Conservation (phyloP, 2,113 vertebrate genomes). For the Spizaetus ornatus region DNA sequence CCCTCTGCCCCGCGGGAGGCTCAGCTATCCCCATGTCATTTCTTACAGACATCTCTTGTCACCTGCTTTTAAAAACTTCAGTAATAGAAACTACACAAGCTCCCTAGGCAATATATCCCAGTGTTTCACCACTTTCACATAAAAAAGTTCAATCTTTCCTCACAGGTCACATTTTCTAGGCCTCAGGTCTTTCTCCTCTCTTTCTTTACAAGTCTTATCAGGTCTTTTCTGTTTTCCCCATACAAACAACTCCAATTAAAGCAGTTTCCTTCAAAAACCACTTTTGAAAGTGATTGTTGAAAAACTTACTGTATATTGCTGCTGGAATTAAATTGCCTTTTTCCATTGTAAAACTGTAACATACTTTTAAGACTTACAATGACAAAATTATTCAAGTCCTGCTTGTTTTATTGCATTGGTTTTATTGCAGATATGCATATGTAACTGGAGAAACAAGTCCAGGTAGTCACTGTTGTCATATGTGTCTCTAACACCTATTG, state of each 20-base stretch:
- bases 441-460: background rate
- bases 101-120: background rate
- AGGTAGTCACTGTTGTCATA: background rate
- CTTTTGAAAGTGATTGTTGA: background rate
- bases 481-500: background rate
- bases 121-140: background rate
- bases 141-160: background rate
- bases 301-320: background rate
- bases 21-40: slow-evolving; percentile 4
- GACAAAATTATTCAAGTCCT: background rate
- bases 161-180: background rate
- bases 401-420: background rate
- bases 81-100: background rate
- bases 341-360: background rate
- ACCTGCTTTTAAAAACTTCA: slow-evolving; percentile 14
- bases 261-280: background rate
- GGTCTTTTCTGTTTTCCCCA: background rate
- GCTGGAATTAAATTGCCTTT: background rate
- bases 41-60: background rate
- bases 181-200: background rate
- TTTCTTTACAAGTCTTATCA: background rate
- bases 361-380: background rate
- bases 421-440: background rate
- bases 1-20: slow-evolving; percentile 2
- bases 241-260: background rate